phyloP scores from a whole-genome alignment of 2,888 invertebrate genomes.

The Rhimphoctona megacephalus region DNA sequence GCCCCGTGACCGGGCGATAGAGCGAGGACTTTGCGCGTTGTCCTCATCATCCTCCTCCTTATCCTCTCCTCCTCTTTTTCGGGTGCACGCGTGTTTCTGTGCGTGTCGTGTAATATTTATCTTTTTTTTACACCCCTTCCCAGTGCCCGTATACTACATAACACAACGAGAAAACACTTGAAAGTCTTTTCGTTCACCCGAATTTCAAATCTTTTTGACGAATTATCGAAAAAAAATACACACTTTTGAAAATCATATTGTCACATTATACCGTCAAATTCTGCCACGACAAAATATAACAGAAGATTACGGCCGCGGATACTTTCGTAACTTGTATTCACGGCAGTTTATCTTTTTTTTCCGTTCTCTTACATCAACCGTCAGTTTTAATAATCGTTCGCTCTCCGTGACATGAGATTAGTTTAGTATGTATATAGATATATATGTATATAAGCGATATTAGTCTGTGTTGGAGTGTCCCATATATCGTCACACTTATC shows the following conservation, averaged over 20 bases:
- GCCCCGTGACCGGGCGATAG: conserved; percentile 17
- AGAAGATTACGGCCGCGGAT: not conserved
- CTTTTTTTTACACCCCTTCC: conserved; percentile 12
- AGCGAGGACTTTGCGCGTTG: conserved; percentile 53
- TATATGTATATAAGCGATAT: conserved; percentile 26
- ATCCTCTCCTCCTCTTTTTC: conserved; percentile 1
- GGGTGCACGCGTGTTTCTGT: conserved; percentile 37
- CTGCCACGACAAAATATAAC: not conserved
- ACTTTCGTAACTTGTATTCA: conserved; percentile 10
- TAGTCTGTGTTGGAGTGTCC: not conserved
- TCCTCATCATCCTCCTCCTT: conserved; percentile 17
- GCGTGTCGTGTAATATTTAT: conserved; percentile 23
- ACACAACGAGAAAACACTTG: not conserved
- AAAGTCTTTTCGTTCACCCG: not conserved
- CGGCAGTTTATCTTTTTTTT: not conserved
- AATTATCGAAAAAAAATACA: not conserved
- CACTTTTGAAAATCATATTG: not conserved
- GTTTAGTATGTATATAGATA: not conserved
- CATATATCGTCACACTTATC: conserved; percentile 35
- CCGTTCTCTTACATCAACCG: not conserved
- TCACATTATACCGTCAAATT: not conserved
- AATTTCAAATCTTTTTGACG: not conserved
- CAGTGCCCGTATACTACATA: not conserved
- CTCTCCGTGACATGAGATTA: not conserved
- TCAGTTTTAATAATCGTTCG: conserved; percentile 25